Evolutionary conservation across 1,140 invertebrate species (phyloP).

Genomic region (Caerostris darwini): DNA sequence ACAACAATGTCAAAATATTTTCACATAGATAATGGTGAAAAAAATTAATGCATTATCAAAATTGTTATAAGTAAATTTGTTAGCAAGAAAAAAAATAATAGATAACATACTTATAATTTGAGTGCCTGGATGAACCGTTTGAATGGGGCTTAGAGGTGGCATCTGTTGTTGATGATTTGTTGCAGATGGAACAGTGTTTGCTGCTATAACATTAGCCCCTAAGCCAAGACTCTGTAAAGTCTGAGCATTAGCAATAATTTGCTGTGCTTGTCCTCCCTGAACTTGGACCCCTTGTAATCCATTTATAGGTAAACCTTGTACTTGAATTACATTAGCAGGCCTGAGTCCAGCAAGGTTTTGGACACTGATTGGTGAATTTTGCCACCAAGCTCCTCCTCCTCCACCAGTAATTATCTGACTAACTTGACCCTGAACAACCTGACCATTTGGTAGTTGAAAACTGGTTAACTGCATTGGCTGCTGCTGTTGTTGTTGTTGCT

Average conservation of each 20-base stretch:
- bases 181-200: conserved; percentile 78
- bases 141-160: conserved; percentile 80
- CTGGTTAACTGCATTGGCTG: conserved; percentile 79
- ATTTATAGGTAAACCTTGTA: conserved; percentile 78
- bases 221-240: conserved; percentile 80
- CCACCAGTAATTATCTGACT: conserved; percentile 78
- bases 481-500: conserved; percentile 56
- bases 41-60: too few relatives aligned
- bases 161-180: conserved; percentile 79
- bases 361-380: conserved; percentile 78
- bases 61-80: too few relatives aligned
- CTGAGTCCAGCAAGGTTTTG: conserved; percentile 78
- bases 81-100: too few relatives aligned
- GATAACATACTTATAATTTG: conserved; percentile 81
- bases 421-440: conserved; percentile 79
- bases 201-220: conserved; percentile 78
- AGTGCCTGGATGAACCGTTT: conserved; percentile 81
- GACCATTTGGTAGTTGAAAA: conserved; percentile 80
- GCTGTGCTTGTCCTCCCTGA: conserved; percentile 80
- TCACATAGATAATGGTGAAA: too few relatives aligned
- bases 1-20: too few relatives aligned
- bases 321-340: conserved; percentile 79
- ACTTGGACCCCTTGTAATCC: conserved; percentile 81
- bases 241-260: conserved; percentile 80
- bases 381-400: conserved; percentile 54